These are phyloP conservation scores for Esox masquinongy DNA, from an alignment of 2,797 vertebrate genomes.

Conservation along the genomic window DNA sequence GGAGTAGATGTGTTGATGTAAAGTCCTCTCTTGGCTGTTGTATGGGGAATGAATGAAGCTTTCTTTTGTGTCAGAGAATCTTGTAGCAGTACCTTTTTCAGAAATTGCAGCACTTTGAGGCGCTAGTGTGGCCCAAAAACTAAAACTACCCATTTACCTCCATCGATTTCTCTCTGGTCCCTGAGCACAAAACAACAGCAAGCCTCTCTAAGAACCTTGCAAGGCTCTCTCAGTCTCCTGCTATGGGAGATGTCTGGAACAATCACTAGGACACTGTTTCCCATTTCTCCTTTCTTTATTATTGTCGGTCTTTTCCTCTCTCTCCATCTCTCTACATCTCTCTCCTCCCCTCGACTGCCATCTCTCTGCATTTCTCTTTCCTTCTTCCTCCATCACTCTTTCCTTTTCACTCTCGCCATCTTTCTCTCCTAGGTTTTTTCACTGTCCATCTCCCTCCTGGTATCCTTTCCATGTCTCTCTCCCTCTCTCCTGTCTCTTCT, in stretches of 20 bases:
- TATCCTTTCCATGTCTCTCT: not conserved
- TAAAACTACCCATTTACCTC: conserved; percentile 58
- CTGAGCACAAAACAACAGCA: conserved; percentile 57
- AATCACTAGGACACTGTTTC: not conserved
- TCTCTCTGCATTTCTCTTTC: not conserved
- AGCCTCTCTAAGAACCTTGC: too few relatives aligned
- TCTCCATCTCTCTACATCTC: conserved; percentile 38
- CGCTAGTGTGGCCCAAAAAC: conserved; percentile 32
- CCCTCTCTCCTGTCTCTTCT: not conserved
- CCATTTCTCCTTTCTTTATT: conserved; percentile 12
- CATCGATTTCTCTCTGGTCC: conserved; percentile 65
- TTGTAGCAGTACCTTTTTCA: conserved; percentile 30
- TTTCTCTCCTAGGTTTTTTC: not conserved
- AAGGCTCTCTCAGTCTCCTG: not conserved
- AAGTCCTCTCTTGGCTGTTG: not conserved
- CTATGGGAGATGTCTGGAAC: not conserved
- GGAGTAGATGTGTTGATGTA: not conserved
- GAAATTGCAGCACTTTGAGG: conserved; percentile 54
- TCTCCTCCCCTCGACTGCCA: conserved; percentile 22
- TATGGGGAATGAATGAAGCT: conserved; percentile 34
- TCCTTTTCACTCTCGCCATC: conserved; percentile 10
- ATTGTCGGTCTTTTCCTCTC: conserved; percentile 13
- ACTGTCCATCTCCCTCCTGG: not conserved
- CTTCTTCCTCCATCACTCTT: conserved; percentile 21
- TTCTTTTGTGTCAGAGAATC: conserved; percentile 31